phyloP scores from a whole-genome alignment of 2,113 vertebrate species.

The Atherinomorus stipes region DNA sequence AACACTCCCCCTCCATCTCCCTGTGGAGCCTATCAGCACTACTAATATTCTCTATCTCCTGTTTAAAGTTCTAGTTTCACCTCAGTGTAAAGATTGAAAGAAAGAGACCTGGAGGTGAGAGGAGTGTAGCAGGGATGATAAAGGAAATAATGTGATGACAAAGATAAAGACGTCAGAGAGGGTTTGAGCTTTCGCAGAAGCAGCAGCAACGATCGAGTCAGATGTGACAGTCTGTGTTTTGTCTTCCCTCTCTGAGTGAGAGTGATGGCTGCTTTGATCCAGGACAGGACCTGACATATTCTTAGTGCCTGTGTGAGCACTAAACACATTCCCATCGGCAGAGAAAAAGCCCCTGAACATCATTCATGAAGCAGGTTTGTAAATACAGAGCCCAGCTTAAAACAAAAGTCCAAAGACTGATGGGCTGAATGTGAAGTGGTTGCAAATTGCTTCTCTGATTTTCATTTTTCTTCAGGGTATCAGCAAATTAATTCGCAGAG shows the following conservation, averaged over 20 bases:
- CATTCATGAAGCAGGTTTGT: slow-evolving; percentile 1
- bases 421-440: slow-evolving; percentile 48
- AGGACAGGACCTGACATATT: slow-evolving; percentile 57
- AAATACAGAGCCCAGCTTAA: slow-evolving; percentile 16
- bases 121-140: neutral
- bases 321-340: slow-evolving; percentile 40
- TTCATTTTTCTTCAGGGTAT: slow-evolving; percentile 24
- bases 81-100: slow-evolving; percentile 5
- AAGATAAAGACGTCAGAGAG: slow-evolving; percentile 42
- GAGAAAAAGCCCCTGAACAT: slow-evolving; percentile 3
- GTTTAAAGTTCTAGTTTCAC: slow-evolving; percentile 26
- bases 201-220: slow-evolving; percentile 39
- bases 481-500: neutral
- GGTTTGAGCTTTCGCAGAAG: slow-evolving; percentile 49
- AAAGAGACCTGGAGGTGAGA: slow-evolving; percentile 11
- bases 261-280: slow-evolving; percentile 72
- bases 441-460: slow-evolving; percentile 62
- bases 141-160: slow-evolving; percentile 40
- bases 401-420: slow-evolving; percentile 56
- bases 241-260: slow-evolving; percentile 47
- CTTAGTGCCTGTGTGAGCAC: slow-evolving; percentile 29
- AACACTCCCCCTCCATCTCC: slow-evolving; percentile 37
- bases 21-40: neutral
- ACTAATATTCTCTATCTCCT: slow-evolving; percentile 12
- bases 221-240: slow-evolving; percentile 60